Evolutionary conservation across 2,113 vertebrate genomes (phyloP).

Genomic region (Alosa alosa): DNA sequence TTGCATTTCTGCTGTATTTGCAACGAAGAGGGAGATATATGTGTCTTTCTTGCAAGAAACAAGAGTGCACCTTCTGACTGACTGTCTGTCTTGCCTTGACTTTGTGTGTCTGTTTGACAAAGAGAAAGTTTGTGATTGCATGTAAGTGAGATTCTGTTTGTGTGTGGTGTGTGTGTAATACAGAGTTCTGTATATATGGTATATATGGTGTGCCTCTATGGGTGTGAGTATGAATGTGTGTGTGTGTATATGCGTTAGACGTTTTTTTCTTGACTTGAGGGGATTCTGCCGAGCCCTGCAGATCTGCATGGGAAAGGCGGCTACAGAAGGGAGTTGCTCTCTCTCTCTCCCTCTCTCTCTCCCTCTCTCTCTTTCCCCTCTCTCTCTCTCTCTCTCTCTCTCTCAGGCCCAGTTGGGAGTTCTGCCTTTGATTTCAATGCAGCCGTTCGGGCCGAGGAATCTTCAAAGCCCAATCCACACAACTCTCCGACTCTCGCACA

Average conservation of each 20-base stretch:
- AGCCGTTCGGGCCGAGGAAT: neutral
- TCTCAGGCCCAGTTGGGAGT: neutral
- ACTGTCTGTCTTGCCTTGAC: neutral
- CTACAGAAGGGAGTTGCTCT: constrained; percentile 28
- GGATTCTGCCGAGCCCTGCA: constrained; percentile 33
- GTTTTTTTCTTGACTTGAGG: neutral
- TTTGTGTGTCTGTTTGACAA: neutral
- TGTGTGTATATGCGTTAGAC: neutral
- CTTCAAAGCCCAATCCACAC: neutral
- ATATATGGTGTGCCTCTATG: neutral
- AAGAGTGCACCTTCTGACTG: neutral
- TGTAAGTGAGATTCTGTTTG: neutral
- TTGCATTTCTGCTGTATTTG: neutral
- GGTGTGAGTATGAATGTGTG: neutral
- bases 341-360: neutral
- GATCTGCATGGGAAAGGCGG: constrained; percentile 28
- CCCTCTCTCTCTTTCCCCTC: no score
- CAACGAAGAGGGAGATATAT: neutral
- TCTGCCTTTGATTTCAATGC: constrained; percentile 7
- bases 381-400: neutral
- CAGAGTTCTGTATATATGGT: neutral
- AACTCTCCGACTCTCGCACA: neutral
- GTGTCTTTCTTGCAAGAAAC: no score
- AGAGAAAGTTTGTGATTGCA: neutral
- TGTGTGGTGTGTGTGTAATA: neutral